Base-by-base conservation (phyloP, 2,797 vertebrate genomes). In the Lophotriccus pileatus region DNA sequence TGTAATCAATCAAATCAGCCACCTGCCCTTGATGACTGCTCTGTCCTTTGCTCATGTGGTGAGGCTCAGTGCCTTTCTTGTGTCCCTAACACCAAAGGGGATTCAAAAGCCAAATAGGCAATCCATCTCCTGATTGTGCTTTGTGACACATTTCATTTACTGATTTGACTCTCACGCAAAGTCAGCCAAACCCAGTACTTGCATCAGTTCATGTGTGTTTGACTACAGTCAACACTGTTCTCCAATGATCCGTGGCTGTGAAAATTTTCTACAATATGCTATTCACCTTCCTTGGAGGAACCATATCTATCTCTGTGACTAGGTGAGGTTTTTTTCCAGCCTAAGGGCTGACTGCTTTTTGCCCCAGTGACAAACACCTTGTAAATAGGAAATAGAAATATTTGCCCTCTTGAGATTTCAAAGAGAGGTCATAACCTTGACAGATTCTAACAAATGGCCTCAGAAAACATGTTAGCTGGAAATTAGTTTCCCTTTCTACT, bases 401-500 rank as follows among this genome's bases (percentile, higher is more conserved):
- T 89, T 93, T 92, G 10, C 21, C 20, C n/a, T 62, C 72, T 60
- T 70, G 46, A 95, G 58, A 84, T 30, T 79, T 56, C 55, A 84
- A 81, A 82, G 49, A 94, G 46, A 85, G 32, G 49, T 77, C 58
- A 46, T 60, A 74, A 87, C 30, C 23, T 87, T 82, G 79, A 62
- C 56, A 75, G 44, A 8, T 69, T 90, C 36, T 91, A 90, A 73
- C 36, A 90, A 93, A 89, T 34, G 20, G 14, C 37, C 25, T 80
- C 50, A 72, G 64, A 87, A 74, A 83, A 63, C 11, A 5, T 12
- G 5, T 44, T 81, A 60, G 23, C 15, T 80, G 46, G 68, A 95
- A 90, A 96, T 85, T 55, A 80, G 49, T 89, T 93, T 95, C 41
- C 9, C 20, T 77, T 91, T 79, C 78, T 73, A 60, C 67, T 82